A percentile compares a stretch with the other conserved stretches of the same genome.
Evolutionary conservation across 2,113 vertebrate species (phyloP).

Genomic region (Trogon melanurus): DNA sequence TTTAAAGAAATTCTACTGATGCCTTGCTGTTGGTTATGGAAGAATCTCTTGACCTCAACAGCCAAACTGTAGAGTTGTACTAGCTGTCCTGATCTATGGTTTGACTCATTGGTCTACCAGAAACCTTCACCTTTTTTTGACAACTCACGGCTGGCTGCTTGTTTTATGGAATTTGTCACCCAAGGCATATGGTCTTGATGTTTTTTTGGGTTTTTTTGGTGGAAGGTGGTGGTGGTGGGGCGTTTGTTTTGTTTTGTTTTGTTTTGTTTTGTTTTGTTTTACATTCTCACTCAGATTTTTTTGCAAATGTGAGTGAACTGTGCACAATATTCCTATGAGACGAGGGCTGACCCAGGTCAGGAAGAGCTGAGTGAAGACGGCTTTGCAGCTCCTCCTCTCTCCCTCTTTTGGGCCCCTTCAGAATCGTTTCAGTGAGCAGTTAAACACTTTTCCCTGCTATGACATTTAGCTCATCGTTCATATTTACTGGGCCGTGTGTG

Average conservation of each 20-base stretch:
- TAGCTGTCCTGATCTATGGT: neutral
- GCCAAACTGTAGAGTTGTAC: neutral
- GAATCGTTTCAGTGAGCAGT: slow-evolving; percentile 19
- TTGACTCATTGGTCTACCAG: neutral
- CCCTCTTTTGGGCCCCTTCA: slow-evolving; percentile 46
- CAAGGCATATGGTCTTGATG: neutral
- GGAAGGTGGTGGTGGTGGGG: too few relatives aligned
- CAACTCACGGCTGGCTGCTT: neutral
- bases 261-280: neutral
- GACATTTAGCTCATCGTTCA: slow-evolving; percentile 24
- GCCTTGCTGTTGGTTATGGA: neutral
- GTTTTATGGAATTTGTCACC: neutral
- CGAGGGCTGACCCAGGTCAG: neutral
- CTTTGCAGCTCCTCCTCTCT: slow-evolving; percentile 2
- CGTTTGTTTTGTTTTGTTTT: neutral
- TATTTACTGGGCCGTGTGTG: slow-evolving; percentile 31
- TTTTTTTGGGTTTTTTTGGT: neutral
- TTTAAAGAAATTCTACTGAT: neutral
- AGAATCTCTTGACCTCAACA: neutral
- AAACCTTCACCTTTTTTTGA: neutral
- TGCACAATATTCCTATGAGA: neutral
- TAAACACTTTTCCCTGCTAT: slow-evolving; percentile 23
- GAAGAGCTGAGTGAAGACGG: slow-evolving; percentile 20
- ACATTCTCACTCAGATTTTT: neutral
- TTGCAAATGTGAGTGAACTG: neutral